Conservation (phyloP, 2,888 invertebrate species). For the Sphinx pinastri region DNA sequence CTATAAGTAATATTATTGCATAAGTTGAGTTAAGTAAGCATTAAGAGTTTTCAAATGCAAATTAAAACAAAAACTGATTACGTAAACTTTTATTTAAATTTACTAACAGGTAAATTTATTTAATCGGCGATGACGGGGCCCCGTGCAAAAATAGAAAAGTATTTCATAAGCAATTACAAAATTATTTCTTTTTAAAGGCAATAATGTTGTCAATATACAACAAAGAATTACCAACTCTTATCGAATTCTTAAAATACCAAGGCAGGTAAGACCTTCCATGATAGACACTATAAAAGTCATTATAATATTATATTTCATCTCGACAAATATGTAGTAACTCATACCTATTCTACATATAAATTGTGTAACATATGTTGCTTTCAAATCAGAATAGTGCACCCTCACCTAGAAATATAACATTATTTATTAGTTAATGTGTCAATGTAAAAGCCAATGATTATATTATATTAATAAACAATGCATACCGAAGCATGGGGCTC, state of each 20-base stretch:
- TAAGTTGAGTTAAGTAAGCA: not conserved
- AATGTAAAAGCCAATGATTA: too few species aligned
- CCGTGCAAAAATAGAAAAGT: not conserved
- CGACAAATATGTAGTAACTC: too few species aligned
- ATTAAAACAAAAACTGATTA: constrained; percentile 6
- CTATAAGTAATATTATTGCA: not conserved
- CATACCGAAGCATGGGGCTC: too few species aligned
- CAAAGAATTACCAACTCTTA: not conserved
- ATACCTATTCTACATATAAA: too few species aligned
- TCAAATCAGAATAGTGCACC: too few species aligned
- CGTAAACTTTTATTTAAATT: constrained; percentile 23
- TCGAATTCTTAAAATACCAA: not conserved
- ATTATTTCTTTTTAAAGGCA: not conserved
- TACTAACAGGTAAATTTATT: constrained; percentile 24
- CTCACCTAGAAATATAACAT: too few species aligned
- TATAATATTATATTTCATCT: too few species aligned
- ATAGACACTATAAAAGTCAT: not conserved
- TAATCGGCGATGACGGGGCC: constrained; percentile 17
- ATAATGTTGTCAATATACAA: not conserved
- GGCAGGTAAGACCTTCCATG: not conserved
- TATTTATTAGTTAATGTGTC: too few species aligned
- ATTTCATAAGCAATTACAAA: not conserved
- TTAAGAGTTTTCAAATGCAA: not conserved
- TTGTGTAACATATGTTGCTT: too few species aligned
- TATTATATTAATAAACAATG: too few species aligned